Conservation (phyloP, 2,888 invertebrate genomes). For the Criorhina ranunculi region DNA sequence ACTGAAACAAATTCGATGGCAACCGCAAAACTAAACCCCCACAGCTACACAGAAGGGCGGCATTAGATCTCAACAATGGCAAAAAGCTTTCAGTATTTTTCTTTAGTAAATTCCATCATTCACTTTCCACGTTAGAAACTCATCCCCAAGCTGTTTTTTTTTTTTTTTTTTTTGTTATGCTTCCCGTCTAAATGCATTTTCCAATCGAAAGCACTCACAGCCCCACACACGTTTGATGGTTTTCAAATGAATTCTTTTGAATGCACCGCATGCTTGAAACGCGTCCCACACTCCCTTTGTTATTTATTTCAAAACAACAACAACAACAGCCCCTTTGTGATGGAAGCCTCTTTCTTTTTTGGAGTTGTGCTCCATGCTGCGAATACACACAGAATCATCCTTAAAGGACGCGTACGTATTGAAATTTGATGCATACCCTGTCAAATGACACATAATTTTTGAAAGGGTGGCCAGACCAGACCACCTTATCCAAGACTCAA, state of each 20-base stretch:
- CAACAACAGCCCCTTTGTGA: slow-evolving; percentile 16
- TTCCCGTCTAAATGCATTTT: slow-evolving; percentile 53
- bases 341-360: slow-evolving; percentile 17
- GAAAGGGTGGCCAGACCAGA: slow-evolving; percentile 32
- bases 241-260: slow-evolving; percentile 36
- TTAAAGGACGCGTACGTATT: slow-evolving; percentile 4
- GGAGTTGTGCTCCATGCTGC: not conserved
- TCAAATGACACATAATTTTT: not conserved
- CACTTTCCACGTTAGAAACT: slow-evolving; percentile 3
- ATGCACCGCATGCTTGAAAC: not conserved
- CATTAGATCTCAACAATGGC: not conserved
- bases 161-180: not conserved
- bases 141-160: slow-evolving; percentile 10
- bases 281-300: slow-evolving; percentile 5
- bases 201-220: slow-evolving; percentile 42
- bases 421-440: slow-evolving; percentile 1
- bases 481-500: slow-evolving; percentile 70
- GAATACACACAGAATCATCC: too few relatives aligned
- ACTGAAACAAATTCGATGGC: not conserved
- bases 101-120: slow-evolving; percentile 11
- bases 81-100: not conserved
- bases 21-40: too few relatives aligned
- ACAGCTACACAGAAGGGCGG: not conserved
- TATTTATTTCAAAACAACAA: not conserved
- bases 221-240: slow-evolving; percentile 26